Conservation (phyloP, 2,888 invertebrate species). For the Teinopalpus imperialis region DNA sequence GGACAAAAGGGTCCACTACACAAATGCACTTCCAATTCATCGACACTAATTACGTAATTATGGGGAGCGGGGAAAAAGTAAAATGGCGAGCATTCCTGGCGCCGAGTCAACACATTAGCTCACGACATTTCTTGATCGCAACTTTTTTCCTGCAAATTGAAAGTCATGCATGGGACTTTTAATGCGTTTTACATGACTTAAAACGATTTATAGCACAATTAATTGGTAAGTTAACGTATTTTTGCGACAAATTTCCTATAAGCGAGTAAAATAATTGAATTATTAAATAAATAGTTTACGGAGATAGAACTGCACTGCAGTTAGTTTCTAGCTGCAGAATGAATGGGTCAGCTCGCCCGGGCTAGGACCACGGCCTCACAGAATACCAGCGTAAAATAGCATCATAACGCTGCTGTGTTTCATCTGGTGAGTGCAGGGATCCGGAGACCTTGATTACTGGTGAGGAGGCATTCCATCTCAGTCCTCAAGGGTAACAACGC, state of each 20-base stretch:
- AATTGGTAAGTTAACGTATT: constrained; percentile 14
- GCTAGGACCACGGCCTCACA: too few species aligned
- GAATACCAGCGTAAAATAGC: too few species aligned
- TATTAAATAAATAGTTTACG: too few species aligned
- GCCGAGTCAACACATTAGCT: constrained; percentile 70
- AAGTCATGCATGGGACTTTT: constrained; percentile 49
- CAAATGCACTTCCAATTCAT: constrained; percentile 75
- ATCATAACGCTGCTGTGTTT: too few species aligned
- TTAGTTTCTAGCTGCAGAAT: too few species aligned
- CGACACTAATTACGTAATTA: constrained; percentile 80
- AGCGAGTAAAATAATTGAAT: neutral
- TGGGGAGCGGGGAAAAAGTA: constrained; percentile 59
- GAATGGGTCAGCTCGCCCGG: too few species aligned
- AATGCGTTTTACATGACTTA: constrained; percentile 25
- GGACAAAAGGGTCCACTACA: constrained; percentile 71
- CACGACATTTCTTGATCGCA: constrained; percentile 61
- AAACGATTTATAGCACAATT: constrained; percentile 13
- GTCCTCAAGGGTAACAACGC: too few species aligned
- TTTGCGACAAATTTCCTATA: constrained; percentile 1
- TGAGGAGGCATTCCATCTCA: too few species aligned
- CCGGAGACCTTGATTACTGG: too few species aligned
- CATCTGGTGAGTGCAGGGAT: too few species aligned
- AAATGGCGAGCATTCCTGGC: constrained; percentile 72
- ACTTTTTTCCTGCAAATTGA: constrained; percentile 57
- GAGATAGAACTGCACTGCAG: too few species aligned